Evolutionary conservation across 2,113 vertebrate species (phyloP), one percentile per base, ranked within the genome.

Genomic region (Percina caprodes): DNA sequence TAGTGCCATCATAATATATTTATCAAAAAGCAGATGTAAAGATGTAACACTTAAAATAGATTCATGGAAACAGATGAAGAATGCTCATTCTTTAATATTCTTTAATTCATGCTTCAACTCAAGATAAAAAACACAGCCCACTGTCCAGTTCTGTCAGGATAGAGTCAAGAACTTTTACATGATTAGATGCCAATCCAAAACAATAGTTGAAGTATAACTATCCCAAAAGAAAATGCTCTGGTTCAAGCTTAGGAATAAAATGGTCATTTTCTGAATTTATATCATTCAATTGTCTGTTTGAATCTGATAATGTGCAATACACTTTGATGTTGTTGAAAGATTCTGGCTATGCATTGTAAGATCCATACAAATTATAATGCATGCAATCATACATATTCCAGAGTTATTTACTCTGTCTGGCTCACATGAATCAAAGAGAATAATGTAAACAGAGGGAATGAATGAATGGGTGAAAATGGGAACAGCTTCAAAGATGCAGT

Each of bases 261-360:
- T 62, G 33, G 35, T 48, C 23, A 56, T 70, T 63, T 58, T 56
- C 58, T 63, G 26, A 68, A 48, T 83, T 60, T 24, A 10, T 55
- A 49, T 69, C 23, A 74, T 85, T 35, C 35, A 67, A 51, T 67
- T 80, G 60, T 69, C 18, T 54, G 83, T 78, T 87, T 79, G 80
- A 63, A 72, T 77, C 21, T 19, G 15, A 68, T 74, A 74, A 79
- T 48, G 56, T 46, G 49, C 45, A 46, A 39, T 39, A 24, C 24
- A 26, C 14, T 23, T 52, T 51, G 35, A 68, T 69, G 60, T 66
- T 54, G 26, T 23, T 68, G 45, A 62, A 54, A 70, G 23, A 35
- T 69, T 79, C 18, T 30, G 39, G 77, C n/a, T 52, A 10, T 59
- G 24, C 56, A 24, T 21, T 51, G 21, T 68, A 55, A 46, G 45